phyloP scores from a whole-genome alignment of 2,797 vertebrate species.

The Anas georgica region DNA sequence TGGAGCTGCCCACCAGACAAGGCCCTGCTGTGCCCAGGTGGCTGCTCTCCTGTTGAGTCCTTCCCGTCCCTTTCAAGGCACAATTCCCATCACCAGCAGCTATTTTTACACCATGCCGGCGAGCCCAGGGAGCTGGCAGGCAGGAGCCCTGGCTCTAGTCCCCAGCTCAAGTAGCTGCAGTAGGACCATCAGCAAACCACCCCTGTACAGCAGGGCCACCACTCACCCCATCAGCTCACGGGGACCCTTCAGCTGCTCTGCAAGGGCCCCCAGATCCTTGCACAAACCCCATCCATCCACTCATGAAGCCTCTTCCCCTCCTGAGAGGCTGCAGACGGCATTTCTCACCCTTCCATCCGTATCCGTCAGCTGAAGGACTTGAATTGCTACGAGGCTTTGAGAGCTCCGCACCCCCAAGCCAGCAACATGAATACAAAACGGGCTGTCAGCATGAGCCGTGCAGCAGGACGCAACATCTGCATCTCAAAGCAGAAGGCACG shows the following conservation, averaged over 20 bases:
- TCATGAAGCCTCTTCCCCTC: not conserved
- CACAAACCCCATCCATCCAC: not conserved
- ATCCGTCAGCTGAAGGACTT: not conserved
- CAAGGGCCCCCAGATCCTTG: not conserved
- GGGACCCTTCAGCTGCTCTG: not conserved
- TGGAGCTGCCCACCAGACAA: not conserved
- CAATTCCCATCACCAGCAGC: not conserved
- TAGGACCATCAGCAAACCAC: not conserved
- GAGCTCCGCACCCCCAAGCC: not conserved
- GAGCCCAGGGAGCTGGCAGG: not conserved
- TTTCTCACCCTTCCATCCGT: not conserved
- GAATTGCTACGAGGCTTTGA: not conserved
- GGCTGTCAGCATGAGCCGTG: not conserved
- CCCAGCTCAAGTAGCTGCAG: not conserved
- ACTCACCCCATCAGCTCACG: not conserved
- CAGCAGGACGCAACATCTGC: slow-evolving; percentile 19
- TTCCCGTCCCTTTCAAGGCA: not conserved
- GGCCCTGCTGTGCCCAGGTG: accelerated
- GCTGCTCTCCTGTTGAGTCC: accelerated
- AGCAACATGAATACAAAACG: not conserved
- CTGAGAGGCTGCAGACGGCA: not conserved
- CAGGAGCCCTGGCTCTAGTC: not conserved
- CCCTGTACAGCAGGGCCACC: not conserved
- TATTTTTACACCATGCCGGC: not conserved
- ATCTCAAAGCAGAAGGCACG: not conserved